phyloP scores from a whole-genome alignment of 2,888 invertebrate genomes.

The Clistopyga incitator region DNA sequence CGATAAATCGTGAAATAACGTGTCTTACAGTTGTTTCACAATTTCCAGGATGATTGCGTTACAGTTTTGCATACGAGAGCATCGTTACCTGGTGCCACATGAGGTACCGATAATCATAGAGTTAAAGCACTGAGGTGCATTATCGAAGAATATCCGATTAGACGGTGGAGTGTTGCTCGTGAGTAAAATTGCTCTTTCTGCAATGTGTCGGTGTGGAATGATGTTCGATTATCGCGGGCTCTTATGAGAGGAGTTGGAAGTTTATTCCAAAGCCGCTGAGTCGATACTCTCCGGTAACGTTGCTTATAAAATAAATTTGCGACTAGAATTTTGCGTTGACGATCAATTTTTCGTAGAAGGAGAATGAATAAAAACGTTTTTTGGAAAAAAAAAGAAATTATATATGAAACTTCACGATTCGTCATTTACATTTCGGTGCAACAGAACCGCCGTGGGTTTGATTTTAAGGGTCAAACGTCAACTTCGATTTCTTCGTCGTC shows the following conservation, averaged over 20 bases:
- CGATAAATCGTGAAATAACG: neutral
- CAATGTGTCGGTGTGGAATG: conserved; percentile 23
- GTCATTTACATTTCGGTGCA: conserved; percentile 50
- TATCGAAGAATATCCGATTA: conserved; percentile 50
- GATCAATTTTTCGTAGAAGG: no score
- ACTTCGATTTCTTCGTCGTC: conserved; percentile 78
- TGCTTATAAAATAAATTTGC: no score
- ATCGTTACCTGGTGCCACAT: conserved; percentile 32
- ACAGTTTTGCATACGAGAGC: conserved; percentile 9
- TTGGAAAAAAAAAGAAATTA: no score
- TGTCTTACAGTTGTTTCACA: neutral
- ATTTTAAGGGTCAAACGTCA: conserved; percentile 70
- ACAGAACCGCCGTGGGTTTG: neutral
- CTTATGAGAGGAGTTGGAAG: neutral
- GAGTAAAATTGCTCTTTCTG: conserved; percentile 46
- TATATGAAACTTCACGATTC: neutral
- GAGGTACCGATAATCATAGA: conserved; percentile 42
- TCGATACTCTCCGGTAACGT: neutral
- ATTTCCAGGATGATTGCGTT: conserved; percentile 21
- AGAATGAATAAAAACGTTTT: no score
- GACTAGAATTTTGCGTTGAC: no score
- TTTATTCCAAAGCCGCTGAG: neutral
- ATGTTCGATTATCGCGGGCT: conserved; percentile 45
- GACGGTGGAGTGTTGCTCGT: neutral
- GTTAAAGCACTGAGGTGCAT: conserved; percentile 4